Evolutionary conservation across 2,888 invertebrate species (phyloP).

Genomic region (Drosophila vallismaia): DNA sequence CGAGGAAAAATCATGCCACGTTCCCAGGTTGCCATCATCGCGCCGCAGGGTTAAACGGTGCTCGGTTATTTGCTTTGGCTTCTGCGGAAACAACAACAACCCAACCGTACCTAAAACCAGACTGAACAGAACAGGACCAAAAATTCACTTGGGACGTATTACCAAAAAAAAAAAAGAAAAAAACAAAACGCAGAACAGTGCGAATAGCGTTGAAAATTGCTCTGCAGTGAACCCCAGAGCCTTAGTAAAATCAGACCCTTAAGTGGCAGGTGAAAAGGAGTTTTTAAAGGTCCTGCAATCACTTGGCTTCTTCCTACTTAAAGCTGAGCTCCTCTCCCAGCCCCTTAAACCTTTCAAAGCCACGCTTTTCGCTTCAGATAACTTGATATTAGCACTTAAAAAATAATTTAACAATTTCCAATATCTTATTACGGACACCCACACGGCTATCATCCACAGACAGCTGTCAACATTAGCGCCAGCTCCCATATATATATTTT

Average conservation of each 20-base stretch:
- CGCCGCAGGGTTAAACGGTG: constrained; percentile 52
- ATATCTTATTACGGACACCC: constrained; percentile 29
- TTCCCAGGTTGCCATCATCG: constrained; percentile 18
- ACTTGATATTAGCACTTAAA: constrained; percentile 38
- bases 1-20: constrained; percentile 19
- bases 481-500: constrained; percentile 28
- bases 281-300: background rate
- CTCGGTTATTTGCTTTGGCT: constrained; percentile 67
- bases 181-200: constrained; percentile 8
- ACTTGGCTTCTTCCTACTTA: background rate
- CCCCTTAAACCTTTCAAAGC: background rate
- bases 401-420: constrained; percentile 36
- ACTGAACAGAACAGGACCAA: constrained; percentile 15
- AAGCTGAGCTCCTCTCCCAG: background rate
- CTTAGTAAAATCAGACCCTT: constrained; percentile 27
- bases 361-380: constrained; percentile 26
- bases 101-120: constrained; percentile 19
- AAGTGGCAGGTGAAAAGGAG: constrained; percentile 2
- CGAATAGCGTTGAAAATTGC: constrained; percentile 33
- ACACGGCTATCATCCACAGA: constrained; percentile 48
- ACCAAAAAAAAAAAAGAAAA: constrained; percentile 23
- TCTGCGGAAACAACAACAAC: constrained; percentile 42
- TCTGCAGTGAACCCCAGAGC: constrained; percentile 16
- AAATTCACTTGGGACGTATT: constrained; percentile 41
- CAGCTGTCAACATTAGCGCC: constrained; percentile 62